phyloP scores from a whole-genome alignment of 2,113 vertebrate genomes.

The Python bivittatus region DNA sequence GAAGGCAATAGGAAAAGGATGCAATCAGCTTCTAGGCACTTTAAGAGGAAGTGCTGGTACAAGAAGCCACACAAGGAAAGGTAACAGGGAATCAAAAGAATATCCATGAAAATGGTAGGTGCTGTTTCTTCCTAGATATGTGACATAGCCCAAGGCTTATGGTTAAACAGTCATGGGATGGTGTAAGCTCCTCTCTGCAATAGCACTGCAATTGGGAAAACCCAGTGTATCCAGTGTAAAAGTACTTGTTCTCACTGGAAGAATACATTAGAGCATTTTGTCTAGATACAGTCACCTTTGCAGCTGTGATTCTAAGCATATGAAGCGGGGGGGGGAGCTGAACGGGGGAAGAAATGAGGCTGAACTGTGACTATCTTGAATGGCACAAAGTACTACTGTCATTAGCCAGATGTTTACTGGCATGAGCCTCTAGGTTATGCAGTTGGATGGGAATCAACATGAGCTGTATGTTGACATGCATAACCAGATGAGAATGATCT shows the following conservation, averaged over 20 bases:
- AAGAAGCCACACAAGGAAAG: neutral
- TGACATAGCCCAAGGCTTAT: neutral
- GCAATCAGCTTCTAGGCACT: neutral
- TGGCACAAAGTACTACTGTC: neutral
- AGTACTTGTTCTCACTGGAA: too few relatives aligned
- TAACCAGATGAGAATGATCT: neutral
- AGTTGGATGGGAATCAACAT: neutral
- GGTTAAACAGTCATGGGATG: neutral
- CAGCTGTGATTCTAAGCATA: neutral
- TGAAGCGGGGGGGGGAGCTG: too few relatives aligned
- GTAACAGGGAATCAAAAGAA: neutral
- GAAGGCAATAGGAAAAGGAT: conserved; percentile 38
- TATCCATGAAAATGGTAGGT: conserved; percentile 16
- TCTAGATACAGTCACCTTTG: neutral
- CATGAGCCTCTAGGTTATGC: neutral
- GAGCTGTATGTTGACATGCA: neutral
- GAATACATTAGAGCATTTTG: neutral
- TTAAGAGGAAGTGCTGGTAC: conserved; percentile 26
- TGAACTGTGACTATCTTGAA: neutral
- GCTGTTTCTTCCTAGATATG: neutral
- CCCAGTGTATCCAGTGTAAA: neutral
- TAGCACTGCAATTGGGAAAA: neutral
- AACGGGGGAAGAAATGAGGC: too few relatives aligned
- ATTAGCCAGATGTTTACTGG: neutral
- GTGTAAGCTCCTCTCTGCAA: neutral